phyloP scores from a whole-genome alignment of 2,888 invertebrate species.

The Drosophila falleni region DNA sequence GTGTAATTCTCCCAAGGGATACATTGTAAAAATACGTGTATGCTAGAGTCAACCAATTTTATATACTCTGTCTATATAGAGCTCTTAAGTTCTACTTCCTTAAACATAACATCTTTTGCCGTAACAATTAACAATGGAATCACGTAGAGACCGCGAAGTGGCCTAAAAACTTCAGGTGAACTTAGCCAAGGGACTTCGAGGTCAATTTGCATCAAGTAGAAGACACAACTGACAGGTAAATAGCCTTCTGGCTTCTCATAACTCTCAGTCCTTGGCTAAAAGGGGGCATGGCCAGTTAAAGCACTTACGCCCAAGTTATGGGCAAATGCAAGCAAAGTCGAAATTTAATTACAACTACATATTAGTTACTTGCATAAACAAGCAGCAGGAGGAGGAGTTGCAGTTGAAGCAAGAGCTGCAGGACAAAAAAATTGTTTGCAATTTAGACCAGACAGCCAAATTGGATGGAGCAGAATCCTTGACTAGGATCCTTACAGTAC shows the following conservation, averaged over 20 bases:
- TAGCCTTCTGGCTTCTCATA: constrained; percentile 31
- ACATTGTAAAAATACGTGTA: too few species aligned
- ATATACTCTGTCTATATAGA: background rate
- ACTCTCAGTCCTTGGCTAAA: constrained; percentile 8
- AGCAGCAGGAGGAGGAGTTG: constrained; percentile 20
- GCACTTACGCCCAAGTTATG: constrained; percentile 13
- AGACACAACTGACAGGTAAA: constrained; percentile 54
- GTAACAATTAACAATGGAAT: constrained; percentile 38
- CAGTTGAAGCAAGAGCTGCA: background rate
- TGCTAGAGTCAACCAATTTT: background rate
- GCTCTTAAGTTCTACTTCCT: too few species aligned
- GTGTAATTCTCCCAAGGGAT: background rate
- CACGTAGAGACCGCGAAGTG: constrained; percentile 38
- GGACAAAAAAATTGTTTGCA: constrained; percentile 34
- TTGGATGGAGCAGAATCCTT: constrained; percentile 41
- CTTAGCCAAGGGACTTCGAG: constrained; percentile 29
- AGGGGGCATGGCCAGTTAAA: constrained; percentile 4
- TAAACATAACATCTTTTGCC: background rate
- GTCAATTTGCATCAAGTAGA: constrained; percentile 57
- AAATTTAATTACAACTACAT: constrained; percentile 78
- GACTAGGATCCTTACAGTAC: constrained; percentile 16
- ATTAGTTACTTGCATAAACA: constrained; percentile 73
- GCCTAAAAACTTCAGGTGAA: constrained; percentile 24
- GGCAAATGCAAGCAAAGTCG: constrained; percentile 37
- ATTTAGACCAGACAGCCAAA: constrained; percentile 64